phyloP scores from a whole-genome alignment of 2,797 vertebrate species.

The Ptychobarbus kaznakovi region DNA sequence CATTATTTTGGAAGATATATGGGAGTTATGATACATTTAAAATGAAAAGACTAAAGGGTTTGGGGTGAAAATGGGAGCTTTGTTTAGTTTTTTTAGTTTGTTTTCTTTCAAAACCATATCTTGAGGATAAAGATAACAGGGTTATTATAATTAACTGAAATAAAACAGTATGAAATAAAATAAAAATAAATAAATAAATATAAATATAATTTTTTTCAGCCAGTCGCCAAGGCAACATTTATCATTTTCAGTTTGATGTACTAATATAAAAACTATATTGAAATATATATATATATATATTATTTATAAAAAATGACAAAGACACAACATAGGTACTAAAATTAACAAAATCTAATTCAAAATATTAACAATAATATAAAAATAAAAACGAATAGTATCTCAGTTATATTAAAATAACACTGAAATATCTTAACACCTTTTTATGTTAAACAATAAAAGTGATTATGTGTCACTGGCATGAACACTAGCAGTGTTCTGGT shows the following conservation, averaged over 20 bases:
- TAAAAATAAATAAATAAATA: not conserved
- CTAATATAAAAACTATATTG: too few species aligned
- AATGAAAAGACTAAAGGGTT: not conserved
- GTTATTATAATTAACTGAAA: not conserved
- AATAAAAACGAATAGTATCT: not conserved
- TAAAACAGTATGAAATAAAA: not conserved
- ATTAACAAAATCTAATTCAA: too few species aligned
- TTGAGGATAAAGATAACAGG: not conserved
- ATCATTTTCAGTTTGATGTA: too few species aligned
- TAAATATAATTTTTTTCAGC: too few species aligned
- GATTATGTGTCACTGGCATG: too few species aligned
- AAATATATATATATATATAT: too few species aligned
- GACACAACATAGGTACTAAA: too few species aligned
- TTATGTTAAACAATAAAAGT: too few species aligned
- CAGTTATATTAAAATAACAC: not conserved
- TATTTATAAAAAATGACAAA: too few species aligned
- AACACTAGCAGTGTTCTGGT: not conserved
- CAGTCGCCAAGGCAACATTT: too few species aligned
- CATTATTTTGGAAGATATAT: not conserved
- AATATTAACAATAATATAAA: too few species aligned
- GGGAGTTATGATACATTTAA: not conserved
- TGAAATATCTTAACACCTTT: too few species aligned
- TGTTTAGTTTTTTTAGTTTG: not conserved
- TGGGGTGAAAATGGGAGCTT: not conserved
- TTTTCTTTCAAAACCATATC: not conserved